Percentiles rank a stretch among this genome's conserved stretches.
Conservation (phyloP, 2,113 vertebrate genomes). For the Lipotes vexillifer region DNA sequence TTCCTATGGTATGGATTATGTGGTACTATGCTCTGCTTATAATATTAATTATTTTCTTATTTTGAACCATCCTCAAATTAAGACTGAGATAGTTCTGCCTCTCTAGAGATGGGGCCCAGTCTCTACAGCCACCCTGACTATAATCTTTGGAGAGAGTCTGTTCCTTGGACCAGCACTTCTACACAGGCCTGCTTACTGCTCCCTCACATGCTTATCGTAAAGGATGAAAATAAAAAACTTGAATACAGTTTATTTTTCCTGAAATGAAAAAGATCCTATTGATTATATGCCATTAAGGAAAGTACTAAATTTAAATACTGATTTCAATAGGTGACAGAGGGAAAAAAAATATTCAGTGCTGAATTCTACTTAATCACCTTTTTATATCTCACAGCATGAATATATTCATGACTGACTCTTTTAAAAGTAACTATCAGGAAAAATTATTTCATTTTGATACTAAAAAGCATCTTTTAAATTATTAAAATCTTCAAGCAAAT, state of each 20-base stretch:
- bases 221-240: not conserved
- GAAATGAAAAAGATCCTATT: not conserved
- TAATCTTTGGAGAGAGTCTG: not conserved
- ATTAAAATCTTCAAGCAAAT: constrained; percentile 56
- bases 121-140: not conserved
- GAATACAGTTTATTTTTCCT: not conserved
- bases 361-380: constrained; percentile 47
- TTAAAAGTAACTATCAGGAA: constrained; percentile 47
- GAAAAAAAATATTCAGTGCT: constrained; percentile 39
- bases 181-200: not conserved
- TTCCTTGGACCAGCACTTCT: not conserved
- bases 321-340: not conserved
- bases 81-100: not conserved
- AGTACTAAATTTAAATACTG: constrained; percentile 4
- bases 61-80: not conserved
- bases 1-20: not conserved
- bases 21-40: not conserved
- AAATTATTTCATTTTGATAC: constrained; percentile 57
- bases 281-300: constrained; percentile 23
- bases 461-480: constrained; percentile 57
- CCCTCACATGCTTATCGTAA: not conserved
- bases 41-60: not conserved
- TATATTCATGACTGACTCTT: constrained; percentile 41
- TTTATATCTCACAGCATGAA: constrained; percentile 44
- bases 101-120: not conserved